Evolutionary conservation across 2,797 vertebrate species (phyloP).

Genomic region (Lepidocolaptes lacrymiger): DNA sequence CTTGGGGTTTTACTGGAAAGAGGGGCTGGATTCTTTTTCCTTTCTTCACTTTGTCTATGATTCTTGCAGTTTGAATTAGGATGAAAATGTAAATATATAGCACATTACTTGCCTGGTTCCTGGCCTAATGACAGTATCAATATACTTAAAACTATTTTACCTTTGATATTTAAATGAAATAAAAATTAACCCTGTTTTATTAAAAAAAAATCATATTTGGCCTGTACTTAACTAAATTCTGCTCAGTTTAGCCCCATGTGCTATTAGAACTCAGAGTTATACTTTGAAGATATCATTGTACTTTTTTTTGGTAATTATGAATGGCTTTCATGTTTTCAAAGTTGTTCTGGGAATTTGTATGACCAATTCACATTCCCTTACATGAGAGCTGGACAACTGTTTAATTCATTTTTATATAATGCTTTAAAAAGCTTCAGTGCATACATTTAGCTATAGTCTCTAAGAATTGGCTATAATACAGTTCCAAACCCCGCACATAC

Average conservation of each 20-base stretch:
- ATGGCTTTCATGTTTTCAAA: constrained; percentile 11
- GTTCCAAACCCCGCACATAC: not conserved
- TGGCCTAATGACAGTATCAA: constrained; percentile 4
- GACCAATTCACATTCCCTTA: not conserved
- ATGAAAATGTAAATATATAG: constrained; percentile 47
- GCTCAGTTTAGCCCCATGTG: not conserved
- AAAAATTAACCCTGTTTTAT: not conserved
- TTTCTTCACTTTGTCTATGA: not conserved
- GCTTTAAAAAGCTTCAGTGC: not conserved
- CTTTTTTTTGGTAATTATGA: not conserved
- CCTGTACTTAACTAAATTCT: not conserved
- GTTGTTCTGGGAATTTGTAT: not conserved
- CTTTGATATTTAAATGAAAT: constrained; percentile 24
- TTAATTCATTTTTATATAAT: not conserved
- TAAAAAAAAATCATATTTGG: not conserved
- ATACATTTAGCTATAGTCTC: not conserved
- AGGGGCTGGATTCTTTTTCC: not conserved
- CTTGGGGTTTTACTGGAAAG: not conserved
- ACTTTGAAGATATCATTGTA: not conserved
- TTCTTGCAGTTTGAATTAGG: not conserved
- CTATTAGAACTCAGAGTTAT: not conserved
- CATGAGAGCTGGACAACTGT: not conserved
- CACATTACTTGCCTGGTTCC: constrained; percentile 13
- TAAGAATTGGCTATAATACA: not conserved
- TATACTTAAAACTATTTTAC: not conserved